phyloP scores from a whole-genome alignment of 1,140 invertebrate species.

The Listronotus bonariensis region DNA sequence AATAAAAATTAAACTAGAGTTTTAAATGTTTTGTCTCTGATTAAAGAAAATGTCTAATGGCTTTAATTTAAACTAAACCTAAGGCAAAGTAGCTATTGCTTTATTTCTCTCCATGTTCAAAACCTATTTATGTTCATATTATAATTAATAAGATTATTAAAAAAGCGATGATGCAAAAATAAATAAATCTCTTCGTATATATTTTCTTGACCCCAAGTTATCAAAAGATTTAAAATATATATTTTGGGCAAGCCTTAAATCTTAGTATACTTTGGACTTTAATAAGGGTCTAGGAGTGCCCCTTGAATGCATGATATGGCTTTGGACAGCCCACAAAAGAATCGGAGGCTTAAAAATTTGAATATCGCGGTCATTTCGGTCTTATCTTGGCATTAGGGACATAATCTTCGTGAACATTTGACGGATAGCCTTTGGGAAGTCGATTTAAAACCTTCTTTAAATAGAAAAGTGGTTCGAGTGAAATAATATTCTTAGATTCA shows the following conservation, averaged over 20 bases:
- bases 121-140: no score
- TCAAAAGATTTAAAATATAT: slow-evolving; percentile 13
- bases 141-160: no score
- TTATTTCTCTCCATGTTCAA: no score
- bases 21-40: no score
- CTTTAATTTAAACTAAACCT: no score
- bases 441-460: slow-evolving; percentile 32
- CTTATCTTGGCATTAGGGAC: slow-evolving; percentile 54
- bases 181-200: no score
- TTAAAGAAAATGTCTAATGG: no score
- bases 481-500: no score
- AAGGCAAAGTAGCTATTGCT: no score
- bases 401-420: slow-evolving; percentile 49
- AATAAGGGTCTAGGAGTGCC: slow-evolving; percentile 44
- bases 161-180: no score
- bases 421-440: slow-evolving; percentile 45
- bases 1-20: no score
- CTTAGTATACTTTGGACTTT: slow-evolving; percentile 29
- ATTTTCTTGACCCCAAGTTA: slow-evolving; percentile 22
- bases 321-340: slow-evolving; percentile 53
- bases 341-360: slow-evolving; percentile 56
- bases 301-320: slow-evolving; percentile 49
- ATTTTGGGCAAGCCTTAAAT: slow-evolving; percentile 31
- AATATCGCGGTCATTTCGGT: slow-evolving; percentile 57
- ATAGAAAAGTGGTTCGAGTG: neutral